A percentile compares a stretch with the other conserved stretches of the same genome.
phyloP scores from a whole-genome alignment of 2,113 vertebrate species.

The Petrocephalus zakoni region DNA sequence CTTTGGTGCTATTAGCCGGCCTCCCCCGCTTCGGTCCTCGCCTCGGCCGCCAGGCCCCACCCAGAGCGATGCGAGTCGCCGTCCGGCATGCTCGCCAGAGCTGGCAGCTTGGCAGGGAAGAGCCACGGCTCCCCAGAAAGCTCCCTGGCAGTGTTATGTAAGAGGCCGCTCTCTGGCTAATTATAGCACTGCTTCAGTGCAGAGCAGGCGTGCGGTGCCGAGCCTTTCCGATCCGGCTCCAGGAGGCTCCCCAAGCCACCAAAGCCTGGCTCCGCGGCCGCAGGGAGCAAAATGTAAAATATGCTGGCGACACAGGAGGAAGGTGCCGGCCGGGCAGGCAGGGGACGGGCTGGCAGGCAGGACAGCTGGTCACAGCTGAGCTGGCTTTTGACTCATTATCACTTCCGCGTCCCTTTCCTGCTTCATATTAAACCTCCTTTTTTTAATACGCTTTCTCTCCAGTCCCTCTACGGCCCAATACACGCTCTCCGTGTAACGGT shows the following conservation, averaged over 20 bases:
- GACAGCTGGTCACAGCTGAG: background rate
- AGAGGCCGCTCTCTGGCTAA: background rate
- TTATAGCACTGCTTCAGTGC: background rate
- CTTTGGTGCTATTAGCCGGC: background rate
- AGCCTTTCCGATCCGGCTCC: too few species aligned
- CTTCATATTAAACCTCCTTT: background rate
- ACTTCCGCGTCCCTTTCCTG: background rate
- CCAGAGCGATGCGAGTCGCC: background rate
- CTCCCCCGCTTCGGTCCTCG: background rate
- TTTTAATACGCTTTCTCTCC: background rate
- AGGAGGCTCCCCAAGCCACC: background rate
- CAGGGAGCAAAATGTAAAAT: background rate
- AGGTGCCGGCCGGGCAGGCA: background rate
- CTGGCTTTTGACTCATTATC: background rate
- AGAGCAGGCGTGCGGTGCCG: background rate
- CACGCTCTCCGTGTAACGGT: background rate
- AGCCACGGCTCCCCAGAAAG: background rate
- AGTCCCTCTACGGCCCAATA: background rate
- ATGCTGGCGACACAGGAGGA: background rate
- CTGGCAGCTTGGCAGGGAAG: background rate
- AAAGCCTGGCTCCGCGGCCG: background rate
- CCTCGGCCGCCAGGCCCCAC: background rate
- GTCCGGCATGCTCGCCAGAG: background rate
- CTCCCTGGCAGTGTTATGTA: conserved; percentile 4
- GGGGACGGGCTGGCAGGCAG: background rate